Evolutionary conservation across 2,888 invertebrate genomes (phyloP).

Genomic region (Linnaemya tessellans): DNA sequence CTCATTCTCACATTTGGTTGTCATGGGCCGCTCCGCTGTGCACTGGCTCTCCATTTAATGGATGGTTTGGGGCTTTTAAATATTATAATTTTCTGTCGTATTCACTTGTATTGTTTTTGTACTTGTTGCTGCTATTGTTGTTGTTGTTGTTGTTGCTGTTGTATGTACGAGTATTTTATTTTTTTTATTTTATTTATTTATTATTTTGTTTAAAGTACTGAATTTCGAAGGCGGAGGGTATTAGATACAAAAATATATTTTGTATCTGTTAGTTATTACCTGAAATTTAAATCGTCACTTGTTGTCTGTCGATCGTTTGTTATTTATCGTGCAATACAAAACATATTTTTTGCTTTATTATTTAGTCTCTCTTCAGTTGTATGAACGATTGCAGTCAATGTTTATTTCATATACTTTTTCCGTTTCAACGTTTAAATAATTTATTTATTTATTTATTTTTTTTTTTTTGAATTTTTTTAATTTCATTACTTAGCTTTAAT

Average conservation of each 20-base stretch:
- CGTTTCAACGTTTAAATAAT: conserved; percentile 33
- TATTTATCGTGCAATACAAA: conserved; percentile 42
- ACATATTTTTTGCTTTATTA: conserved; percentile 12
- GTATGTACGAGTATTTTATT: conserved; percentile 49
- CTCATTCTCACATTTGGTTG: conserved; percentile 68
- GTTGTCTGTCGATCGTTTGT: conserved; percentile 69
- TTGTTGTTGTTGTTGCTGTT: conserved; percentile 21
- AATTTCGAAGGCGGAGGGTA: conserved; percentile 66
- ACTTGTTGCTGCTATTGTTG: conserved; percentile 2
- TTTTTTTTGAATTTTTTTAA: conserved; percentile 26
- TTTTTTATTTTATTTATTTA: conserved; percentile 58
- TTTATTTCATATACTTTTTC: conserved; percentile 23
- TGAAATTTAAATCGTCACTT: conserved; percentile 73
- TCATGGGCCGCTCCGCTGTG: conserved; percentile 59
- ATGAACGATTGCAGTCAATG: conserved; percentile 57
- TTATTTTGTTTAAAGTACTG: conserved; percentile 63
- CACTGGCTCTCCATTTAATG: conserved; percentile 64
- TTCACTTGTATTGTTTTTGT: conserved; percentile 50
- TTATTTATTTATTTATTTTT: conserved; percentile 15
- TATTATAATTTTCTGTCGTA: conserved; percentile 57
- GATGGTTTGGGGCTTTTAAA: conserved; percentile 52
- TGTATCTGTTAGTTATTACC: conserved; percentile 73
- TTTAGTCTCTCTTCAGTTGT: conserved; percentile 50
- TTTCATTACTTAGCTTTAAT: conserved; percentile 38
- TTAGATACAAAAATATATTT: conserved; percentile 70